phyloP scores from a whole-genome alignment of 1,140 invertebrate species.

The Galendromus occidentalis region DNA sequence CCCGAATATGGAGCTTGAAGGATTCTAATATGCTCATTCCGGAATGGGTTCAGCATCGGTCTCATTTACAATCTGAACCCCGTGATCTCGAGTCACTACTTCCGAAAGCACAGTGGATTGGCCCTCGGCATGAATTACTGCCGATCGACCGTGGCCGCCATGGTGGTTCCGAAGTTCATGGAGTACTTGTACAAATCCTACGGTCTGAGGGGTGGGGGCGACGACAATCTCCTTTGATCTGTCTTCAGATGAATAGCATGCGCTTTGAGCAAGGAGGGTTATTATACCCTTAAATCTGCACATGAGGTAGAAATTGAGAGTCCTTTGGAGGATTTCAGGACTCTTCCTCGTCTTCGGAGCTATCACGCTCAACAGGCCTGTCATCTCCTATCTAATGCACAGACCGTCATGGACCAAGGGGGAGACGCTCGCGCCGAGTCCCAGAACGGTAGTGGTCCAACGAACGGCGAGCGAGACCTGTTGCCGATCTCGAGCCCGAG shows the following conservation, averaged over 20 bases:
- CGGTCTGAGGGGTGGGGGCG: neutral
- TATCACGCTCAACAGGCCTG: neutral
- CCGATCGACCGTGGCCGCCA: neutral
- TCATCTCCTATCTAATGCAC: neutral
- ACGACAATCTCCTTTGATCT: too few species aligned
- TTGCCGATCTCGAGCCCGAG: neutral
- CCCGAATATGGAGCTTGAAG: too few species aligned
- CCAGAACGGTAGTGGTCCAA: neutral
- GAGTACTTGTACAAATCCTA: neutral
- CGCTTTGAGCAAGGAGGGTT: too few species aligned
- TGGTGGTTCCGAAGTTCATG: neutral
- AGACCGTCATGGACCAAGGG: neutral
- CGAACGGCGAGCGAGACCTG: neutral
- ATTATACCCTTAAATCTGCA: too few species aligned
- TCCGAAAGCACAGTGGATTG: neutral
- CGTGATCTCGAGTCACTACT: neutral
- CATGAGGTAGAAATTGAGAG: too few species aligned
- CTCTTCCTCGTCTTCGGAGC: neutral
- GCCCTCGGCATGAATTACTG: neutral
- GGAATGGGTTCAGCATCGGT: neutral
- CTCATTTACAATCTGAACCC: neutral
- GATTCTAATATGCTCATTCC: too few species aligned
- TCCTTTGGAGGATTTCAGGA: neutral
- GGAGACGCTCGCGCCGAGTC: neutral
- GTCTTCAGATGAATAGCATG: too few species aligned